A percentile compares a stretch with the other conserved stretches of the same genome.
phyloP scores from a whole-genome alignment of 2,797 vertebrate genomes.

The Austrolebias charrua region DNA sequence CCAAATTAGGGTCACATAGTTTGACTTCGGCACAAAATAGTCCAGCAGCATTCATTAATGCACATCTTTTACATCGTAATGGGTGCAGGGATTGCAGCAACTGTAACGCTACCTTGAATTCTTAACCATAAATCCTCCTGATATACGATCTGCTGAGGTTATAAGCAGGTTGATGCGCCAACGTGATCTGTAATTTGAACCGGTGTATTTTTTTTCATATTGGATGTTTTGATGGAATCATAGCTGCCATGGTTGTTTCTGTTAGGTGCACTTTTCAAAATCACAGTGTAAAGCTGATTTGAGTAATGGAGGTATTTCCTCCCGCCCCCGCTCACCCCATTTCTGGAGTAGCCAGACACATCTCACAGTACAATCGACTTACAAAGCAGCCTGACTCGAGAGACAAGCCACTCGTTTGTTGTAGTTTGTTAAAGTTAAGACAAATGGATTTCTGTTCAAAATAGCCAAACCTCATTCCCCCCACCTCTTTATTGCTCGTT shows the following conservation, averaged over 20 bases:
- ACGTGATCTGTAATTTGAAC: slow-evolving; percentile 29
- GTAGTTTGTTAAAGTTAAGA: slow-evolving; percentile 33
- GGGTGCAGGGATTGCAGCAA: slow-evolving; percentile 19
- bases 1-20: slow-evolving; percentile 32
- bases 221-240: slow-evolving; percentile 28
- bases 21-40: slow-evolving; percentile 27
- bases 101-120: slow-evolving; percentile 14
- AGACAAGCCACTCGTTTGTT: slow-evolving; percentile 21
- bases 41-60: slow-evolving; percentile 34
- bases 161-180: slow-evolving; percentile 1
- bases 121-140: slow-evolving; percentile 14
- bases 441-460: slow-evolving; percentile 17
- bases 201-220: slow-evolving; percentile 23
- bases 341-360: slow-evolving; percentile 19
- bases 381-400: slow-evolving; percentile 30
- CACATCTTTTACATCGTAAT: slow-evolving; percentile 39
- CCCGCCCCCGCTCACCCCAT: not conserved
- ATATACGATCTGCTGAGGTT: slow-evolving; percentile 45
- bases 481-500: slow-evolving; percentile 31
- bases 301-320: slow-evolving; percentile 39
- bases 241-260: slow-evolving; percentile 16
- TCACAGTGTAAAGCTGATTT: slow-evolving; percentile 42
- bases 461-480: slow-evolving; percentile 27
- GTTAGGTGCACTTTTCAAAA: slow-evolving; percentile 35
- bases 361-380: slow-evolving; percentile 36